Evolutionary conservation across 2,113 vertebrate genomes (phyloP), one percentile per base, ranked within the genome.

Genomic region (Tursiops truncatus): DNA sequence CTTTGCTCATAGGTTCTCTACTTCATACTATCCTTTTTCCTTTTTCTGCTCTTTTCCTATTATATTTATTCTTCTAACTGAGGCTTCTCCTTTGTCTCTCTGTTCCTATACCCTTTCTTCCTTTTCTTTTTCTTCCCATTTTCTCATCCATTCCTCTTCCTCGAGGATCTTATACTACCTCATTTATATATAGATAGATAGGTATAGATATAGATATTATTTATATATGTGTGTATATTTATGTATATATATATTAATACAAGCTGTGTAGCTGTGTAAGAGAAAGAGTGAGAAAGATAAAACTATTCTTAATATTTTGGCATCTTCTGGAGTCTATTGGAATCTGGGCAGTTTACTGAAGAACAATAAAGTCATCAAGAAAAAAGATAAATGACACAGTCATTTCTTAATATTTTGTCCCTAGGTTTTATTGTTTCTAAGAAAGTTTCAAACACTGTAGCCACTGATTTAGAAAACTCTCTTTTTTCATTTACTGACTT

Each of bases 341-440:
- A 86, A 87, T 67, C 8, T 82, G 67, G 15, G 12, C 10, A 65
- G 38, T 47, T 87, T 95, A 44, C 25, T 92, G 6, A 73, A 62
- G 6, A 68, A 8, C 26, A 68, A 60, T 50, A 62, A 97, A 70
- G 65, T 86, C 17, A 53, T 36, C 5, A 25, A 60, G 18, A 8
- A 80, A 70, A 89, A 36, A 41, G 21, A 82, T 21, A 41, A 20
- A 53, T 3, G 28, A 9, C 3, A 36, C 4, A 82, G 4, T 0
- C 13, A 38, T 31, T 71, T 82, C 31, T 67, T 38, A 76, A 38
- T 56, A 47, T 65, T 31, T 87, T 62, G 28, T 33, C 14, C 3
- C 58, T 44, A 81, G 17, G 10, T 63, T 93, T 86, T 53, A 67
- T 68, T 86, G 38, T 81, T 68, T 90, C 50, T 14, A 33, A 91